Percentiles rank a stretch among this genome's conserved stretches.
phyloP scores from a whole-genome alignment of 2,797 vertebrate genomes.

The Mormyrus proboscirostris region DNA sequence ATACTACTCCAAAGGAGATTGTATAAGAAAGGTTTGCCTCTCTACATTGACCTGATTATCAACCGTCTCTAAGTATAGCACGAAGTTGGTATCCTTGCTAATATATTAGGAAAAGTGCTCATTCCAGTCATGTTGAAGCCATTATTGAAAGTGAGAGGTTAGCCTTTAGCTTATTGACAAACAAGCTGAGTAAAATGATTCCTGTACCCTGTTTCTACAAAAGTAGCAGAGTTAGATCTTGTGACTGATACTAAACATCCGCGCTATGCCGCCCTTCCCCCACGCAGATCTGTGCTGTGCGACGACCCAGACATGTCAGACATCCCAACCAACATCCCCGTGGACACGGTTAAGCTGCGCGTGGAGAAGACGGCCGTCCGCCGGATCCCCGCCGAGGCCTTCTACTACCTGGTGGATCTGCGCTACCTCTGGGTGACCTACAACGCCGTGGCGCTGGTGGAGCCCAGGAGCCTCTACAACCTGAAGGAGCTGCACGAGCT shows the following conservation, averaged over 20 bases:
- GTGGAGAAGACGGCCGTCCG: constrained; percentile 84
- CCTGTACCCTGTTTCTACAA: neutral
- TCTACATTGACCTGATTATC: neutral
- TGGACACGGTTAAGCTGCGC: constrained; percentile 83
- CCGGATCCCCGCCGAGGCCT: constrained; percentile 79
- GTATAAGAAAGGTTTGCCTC: neutral
- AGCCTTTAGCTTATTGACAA: neutral
- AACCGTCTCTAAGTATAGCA: neutral
- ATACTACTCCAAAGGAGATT: neutral
- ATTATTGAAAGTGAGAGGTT: neutral
- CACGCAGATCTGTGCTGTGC: constrained; percentile 78
- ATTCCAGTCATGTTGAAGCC: neutral
- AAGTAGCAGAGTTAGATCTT: neutral
- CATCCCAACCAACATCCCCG: constrained; percentile 79
- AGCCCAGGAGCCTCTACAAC: constrained; percentile 86
- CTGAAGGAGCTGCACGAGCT: constrained; percentile 86
- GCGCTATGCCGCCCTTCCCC: neutral
- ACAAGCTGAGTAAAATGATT: neutral
- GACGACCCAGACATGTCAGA: constrained; percentile 91
- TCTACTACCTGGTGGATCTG: constrained; percentile 89
- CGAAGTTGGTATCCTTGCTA: neutral
- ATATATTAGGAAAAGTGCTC: neutral
- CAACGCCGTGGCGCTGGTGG: constrained; percentile 75
- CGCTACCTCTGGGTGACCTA: constrained; percentile 90
- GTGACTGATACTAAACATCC: neutral